Evolutionary conservation across 2,888 invertebrate species (phyloP), one percentile per base, ranked within the genome.

Genomic region (Rhamnusium bicolor): DNA sequence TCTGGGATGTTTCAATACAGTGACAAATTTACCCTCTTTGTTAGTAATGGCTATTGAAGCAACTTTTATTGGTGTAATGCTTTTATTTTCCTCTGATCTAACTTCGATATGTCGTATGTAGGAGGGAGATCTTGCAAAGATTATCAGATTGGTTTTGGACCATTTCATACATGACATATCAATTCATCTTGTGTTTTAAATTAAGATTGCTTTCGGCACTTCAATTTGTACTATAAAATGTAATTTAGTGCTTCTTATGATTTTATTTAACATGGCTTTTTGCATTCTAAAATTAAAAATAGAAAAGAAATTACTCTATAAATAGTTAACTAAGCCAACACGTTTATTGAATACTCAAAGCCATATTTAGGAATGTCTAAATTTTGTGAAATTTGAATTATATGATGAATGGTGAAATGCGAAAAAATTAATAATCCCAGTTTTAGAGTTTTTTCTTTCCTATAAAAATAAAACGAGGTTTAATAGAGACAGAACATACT

Each of bases 1-100:
- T 72, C 60, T 56, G 60, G 56, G 74, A 74, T 69, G 73, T 72
- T 72, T 70, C 72, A 71, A 74, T 75, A 61, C 68, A 56, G 74
- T 76, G 72, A 78, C 77, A 76, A 78, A 78, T 74, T 75, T 71
- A 76, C 74, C 75, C 77, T 65, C 63, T 72, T 58, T 65, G 51
- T 24, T 54, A 61, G 63, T 54, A 77, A 75, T 73, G 67, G 69
- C 69, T 69, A 47, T 69, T 67, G 69, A 67, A 62, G 68, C 58
- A 32, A 69, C 56, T 71, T 71, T 76, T 73, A 72, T 71, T 62
- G 63, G 56, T 47, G 61, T 32, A 62, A 65, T 69, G 71, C 65
- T 68, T 73, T 53, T 49, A 73, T 69, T 75, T 70, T 46, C 58
- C n/a, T 8, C 18, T 12, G 40, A 63, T 40, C 10, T 46, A 58